Conservation (phyloP, 2,888 invertebrate species). For the Oxystoma pomonae region DNA sequence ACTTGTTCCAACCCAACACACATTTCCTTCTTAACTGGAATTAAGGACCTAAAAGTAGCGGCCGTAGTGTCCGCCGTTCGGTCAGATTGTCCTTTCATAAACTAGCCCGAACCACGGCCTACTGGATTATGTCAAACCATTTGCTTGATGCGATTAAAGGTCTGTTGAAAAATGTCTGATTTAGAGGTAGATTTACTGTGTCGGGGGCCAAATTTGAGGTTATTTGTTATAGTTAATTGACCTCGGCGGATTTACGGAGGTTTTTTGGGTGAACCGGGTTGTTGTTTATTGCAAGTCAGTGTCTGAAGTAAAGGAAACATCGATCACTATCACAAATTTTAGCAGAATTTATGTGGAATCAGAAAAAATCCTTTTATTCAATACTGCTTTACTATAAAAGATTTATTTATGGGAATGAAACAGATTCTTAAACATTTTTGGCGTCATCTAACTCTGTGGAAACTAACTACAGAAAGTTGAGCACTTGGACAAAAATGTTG, state of each 20-base stretch:
- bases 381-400: no score
- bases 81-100: neutral
- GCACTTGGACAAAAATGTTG: no score
- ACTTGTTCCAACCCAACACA: no score
- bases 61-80: neutral
- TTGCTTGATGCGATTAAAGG: conserved; percentile 46
- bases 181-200: conserved; percentile 28
- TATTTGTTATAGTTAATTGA: conserved; percentile 15
- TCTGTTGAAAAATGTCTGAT: conserved; percentile 46
- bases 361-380: no score
- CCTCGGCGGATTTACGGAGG: conserved; percentile 8
- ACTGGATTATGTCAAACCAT: conserved; percentile 47
- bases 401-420: no score
- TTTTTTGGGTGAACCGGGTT: neutral
- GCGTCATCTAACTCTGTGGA: no score
- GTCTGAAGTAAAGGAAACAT: no score
- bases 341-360: no score
- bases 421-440: no score
- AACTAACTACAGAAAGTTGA: no score
- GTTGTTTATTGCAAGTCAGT: no score
- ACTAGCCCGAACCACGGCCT: conserved; percentile 3
- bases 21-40: neutral
- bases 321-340: no score
- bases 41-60: neutral
- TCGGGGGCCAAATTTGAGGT: conserved; percentile 16